Base-by-base conservation (phyloP, 2,113 vertebrate genomes). In the Butorides virescens region DNA sequence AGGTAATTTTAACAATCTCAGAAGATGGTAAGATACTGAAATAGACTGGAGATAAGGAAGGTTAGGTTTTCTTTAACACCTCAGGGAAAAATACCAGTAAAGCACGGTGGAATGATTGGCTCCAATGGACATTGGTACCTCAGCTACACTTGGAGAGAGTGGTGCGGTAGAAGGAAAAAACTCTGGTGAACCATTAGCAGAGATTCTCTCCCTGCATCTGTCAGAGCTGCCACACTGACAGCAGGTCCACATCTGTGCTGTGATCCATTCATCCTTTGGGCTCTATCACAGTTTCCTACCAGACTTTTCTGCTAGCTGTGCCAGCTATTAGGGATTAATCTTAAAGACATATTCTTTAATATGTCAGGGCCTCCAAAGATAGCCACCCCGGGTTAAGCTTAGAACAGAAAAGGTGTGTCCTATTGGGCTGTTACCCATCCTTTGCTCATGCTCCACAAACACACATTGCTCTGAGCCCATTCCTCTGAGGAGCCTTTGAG, bases 1-100 rank as follows among this genome's bases (percentile, higher is more conserved):
- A 85, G 50, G 29, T 88, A 96, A 96, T 97, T 94, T 96, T 95
- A 95, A 88, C 56, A 82, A 76, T 59, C 44, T 83, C 61, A 59
- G 46, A 42, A 70, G 58, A 61, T 22, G 12, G 1, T 67, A 82
- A 94, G 85, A 92, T 88, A 74, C 73, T 93, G 86, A 96, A 89
- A 95, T 78, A 68, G 85, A 52, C 90, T 71, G 65, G 89, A 93
- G 76, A 86, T 79, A 91, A 71, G 53, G 71, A 86, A 88, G 29
- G 72, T 56, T 71, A 78, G 59, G 88, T 84, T 84, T 92, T 58
- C 52, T 82, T 25, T 56, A 65, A n/a, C 29, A 37, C 3, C 34
- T 83, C 65, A 85, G 58, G 74, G 47, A 88, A 73, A 94, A 94
- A 20, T 46, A 80, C 22, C 37, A 77, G 20, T 9, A 55, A 55